These are phyloP conservation scores for Fratercula arctica DNA, from an alignment of 2,797 vertebrate species.

Conservation along the genomic window DNA sequence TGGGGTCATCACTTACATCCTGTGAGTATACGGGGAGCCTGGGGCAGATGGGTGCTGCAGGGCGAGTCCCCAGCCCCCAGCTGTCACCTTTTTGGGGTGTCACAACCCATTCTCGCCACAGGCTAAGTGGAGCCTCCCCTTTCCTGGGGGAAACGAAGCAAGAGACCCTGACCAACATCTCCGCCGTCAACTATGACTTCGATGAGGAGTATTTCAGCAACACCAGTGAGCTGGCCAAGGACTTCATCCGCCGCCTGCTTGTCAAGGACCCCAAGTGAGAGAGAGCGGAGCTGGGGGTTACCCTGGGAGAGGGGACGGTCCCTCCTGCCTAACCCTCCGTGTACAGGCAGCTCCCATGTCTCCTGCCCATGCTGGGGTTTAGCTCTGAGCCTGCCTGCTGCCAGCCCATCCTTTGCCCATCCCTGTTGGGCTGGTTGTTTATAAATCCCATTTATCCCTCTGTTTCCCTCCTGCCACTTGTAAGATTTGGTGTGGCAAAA, in stretches of 20 bases:
- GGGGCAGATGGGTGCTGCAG: neutral
- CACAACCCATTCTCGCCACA: constrained; percentile 17
- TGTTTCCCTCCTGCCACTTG: neutral
- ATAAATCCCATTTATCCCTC: neutral
- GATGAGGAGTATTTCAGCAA: constrained; percentile 97
- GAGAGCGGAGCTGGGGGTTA: neutral
- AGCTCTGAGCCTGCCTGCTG: neutral
- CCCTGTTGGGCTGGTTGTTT: neutral
- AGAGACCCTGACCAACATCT: constrained; percentile 97
- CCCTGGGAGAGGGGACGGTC: neutral
- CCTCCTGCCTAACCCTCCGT: accelerated
- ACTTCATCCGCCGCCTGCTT: constrained; percentile 94
- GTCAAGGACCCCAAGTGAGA: constrained; percentile 97
- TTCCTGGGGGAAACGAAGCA: constrained; percentile 98
- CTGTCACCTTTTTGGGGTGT: neutral
- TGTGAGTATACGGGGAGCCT: constrained; percentile 82
- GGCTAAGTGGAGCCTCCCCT: constrained; percentile 92
- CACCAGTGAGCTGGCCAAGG: constrained; percentile 96
- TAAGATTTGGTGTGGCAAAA: neutral
- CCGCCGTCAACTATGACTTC: constrained; percentile 94
- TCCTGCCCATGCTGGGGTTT: accelerated
- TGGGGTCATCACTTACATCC: constrained; percentile 96
- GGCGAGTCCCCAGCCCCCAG: accelerated
- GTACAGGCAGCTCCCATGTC: neutral
- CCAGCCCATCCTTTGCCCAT: neutral